Evolutionary conservation across 2,113 vertebrate species (phyloP), one percentile per base, ranked within the genome.

Genomic region (Accipiter cooperii): DNA sequence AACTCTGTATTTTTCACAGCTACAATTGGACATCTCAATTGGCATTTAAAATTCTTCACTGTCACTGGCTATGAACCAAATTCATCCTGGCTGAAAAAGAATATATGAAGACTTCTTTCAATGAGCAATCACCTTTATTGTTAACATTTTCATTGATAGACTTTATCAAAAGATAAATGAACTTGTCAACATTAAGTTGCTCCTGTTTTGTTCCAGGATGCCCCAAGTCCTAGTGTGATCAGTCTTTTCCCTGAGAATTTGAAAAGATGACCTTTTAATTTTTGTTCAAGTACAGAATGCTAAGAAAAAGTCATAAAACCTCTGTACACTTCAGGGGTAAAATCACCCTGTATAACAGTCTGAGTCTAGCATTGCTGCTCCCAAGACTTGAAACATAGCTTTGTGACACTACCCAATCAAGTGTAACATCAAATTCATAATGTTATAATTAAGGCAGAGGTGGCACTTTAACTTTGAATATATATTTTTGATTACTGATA

Each of bases 91-190:
- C 49, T 10, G 22, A 52, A 78, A 93, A 96, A 44, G 29, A 83
- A 73, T 75, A 13, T 20, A 38, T 9, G 33, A 38, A 58, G 66
- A 31, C 36, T 87, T 42, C 24, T 75, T 88, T 81, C 63, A 52
- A 13, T 71, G 46, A 91, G 34, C 46, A 80, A 75, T 69, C 44
- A 21, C 40, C 24, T 86, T 87, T 80, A 70, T 79, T 68, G 55
- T 71, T 96, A 84, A 58, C 58, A 34, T 85, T 76, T 88, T 87
- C 15, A 36, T 63, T 68, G 60, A 55, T 17, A 54, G 38, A 73
- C 89, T 92, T 94, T 76, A 81, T 89, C 74, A 83, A 75, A 95
- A 92, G 52, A 85, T 42, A 85, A 87, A 94, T 87, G 58, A 94
- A 89, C 81, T 95, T 93, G 68, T 85, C 91, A 81, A 10, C 33